Evolutionary conservation across 2,888 invertebrate genomes (phyloP).

Genomic region (Acleris sparsana): DNA sequence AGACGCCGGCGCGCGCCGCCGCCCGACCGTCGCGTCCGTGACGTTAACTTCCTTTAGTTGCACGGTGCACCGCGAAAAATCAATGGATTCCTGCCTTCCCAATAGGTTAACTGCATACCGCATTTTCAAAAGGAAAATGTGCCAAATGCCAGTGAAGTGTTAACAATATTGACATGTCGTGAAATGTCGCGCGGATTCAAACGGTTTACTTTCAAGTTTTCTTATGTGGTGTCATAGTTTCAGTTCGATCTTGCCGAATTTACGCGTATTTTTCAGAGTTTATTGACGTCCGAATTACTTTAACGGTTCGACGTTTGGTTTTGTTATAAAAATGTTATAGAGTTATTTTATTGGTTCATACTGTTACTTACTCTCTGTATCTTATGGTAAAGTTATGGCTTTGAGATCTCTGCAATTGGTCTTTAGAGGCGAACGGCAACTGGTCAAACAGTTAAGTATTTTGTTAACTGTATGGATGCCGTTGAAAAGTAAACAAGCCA

Average conservation of each 20-base stretch:
- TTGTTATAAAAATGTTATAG: neutral
- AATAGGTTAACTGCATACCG: slow-evolving; percentile 80
- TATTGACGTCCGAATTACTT: neutral
- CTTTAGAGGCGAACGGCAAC: slow-evolving; percentile 43
- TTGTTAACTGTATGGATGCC: slow-evolving; percentile 48
- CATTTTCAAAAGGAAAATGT: slow-evolving; percentile 79
- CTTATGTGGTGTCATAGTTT: slow-evolving; percentile 76
- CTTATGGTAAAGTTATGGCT: neutral
- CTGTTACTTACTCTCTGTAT: neutral
- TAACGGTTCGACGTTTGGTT: slow-evolving; percentile 19
- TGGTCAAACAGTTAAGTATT: slow-evolving; percentile 56
- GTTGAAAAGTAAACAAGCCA: slow-evolving; percentile 55
- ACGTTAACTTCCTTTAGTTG: slow-evolving; percentile 75
- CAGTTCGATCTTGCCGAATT: slow-evolving; percentile 46
- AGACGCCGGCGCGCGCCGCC: slow-evolving; percentile 74
- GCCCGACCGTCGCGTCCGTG: slow-evolving; percentile 64
- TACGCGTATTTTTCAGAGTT: slow-evolving; percentile 23
- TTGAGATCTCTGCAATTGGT: neutral
- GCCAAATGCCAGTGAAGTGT: slow-evolving; percentile 76
- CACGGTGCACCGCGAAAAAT: slow-evolving; percentile 77
- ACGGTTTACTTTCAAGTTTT: slow-evolving; percentile 71
- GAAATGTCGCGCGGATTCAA: slow-evolving; percentile 58
- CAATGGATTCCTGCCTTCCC: slow-evolving; percentile 72
- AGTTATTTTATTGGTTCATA: too few species aligned
- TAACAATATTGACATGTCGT: slow-evolving; percentile 52